Evolutionary conservation across 1,140 invertebrate species (phyloP), one percentile per base, ranked within the genome.

Genomic region (Bombus polaris): DNA sequence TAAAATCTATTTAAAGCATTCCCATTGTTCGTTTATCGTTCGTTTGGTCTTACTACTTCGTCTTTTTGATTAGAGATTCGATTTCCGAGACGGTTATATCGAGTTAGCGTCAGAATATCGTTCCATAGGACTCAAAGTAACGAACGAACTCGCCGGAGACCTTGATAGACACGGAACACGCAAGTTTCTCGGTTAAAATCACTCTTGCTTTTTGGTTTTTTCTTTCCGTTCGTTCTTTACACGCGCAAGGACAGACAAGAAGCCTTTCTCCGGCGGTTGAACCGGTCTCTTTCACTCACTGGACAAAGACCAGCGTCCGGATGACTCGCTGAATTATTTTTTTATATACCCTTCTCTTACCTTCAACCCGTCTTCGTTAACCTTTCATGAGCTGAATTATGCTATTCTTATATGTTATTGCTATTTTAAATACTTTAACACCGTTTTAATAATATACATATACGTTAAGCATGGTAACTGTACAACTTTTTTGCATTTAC

Each of bases 151-250:
- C 39, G 13, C n/a, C 59, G 15, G 65, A 53, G 66, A 71, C 65
- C 57, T 81, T 75, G 84, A 82, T 78, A 73, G 86, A 87, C 74
- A 57, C 74, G 74, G 74, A 87, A 73, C 87, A 88, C 84, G 87
- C 87, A 59, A 88, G 85, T 88, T 88, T 86, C 87, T 88, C 85
- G 85, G 79, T 88, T 88, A 87, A 87, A 88, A 88, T 87, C 85
- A 87, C 85, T 87, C 74, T 88, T 87, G 78, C 87, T 88, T 88
- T 88, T 88, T 22, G 15, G 25, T 70, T 70, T 70, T 71, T 32
- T 68, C n/a, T 78, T 81, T 72, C 35, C 3, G n/a, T n/a, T 59
- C 53, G 74, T 37, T 76, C 73, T 39, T 86, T 78, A 62, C 83
- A 25, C 76, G 32, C 28, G 82, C 80, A 75, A 77, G 73, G 81